Evolutionary conservation across 2,888 invertebrate species (phyloP), one percentile per base, ranked within the genome.

Genomic region (Helicoverpa assulta): DNA sequence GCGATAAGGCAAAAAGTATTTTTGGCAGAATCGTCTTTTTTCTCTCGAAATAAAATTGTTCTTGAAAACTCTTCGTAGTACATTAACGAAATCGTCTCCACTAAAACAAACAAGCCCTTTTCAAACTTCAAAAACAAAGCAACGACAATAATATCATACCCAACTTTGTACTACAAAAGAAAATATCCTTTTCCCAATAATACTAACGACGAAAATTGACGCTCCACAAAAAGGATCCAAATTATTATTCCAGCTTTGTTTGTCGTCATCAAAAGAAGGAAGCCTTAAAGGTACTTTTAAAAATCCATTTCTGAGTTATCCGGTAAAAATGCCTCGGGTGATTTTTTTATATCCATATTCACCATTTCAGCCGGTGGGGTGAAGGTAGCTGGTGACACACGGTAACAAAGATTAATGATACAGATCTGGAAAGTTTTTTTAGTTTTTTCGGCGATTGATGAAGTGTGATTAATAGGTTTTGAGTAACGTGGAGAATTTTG

Each of bases 191-290:
- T 85, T 85, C 76, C 75, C 84, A 86, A 88, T 87, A 88, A 83
- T 78, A 80, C 82, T 88, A 86, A 88, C 83, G 86, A 88, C 67
- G 82, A 84, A 86, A 87, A 86, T 86, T 86, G 81, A 81, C 82
- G 85, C 81, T 84, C 72, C 73, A 81, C 78, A 78, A 75, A 85
- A 85, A 84, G 80, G 85, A 86, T 85, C 85, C 85, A 85, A 89
- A 90, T 91, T 88, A 90, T 90, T 86, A 88, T 87, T 89, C 83
- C 78, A 82, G 86, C 84, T 89, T 91, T 91, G 89, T 91, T 90
- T 91, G 89, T 85, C 78, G 67, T 86, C 87, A 86, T 90, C 88
- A 90, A 90, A 91, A 85, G 85, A 82, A 79, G 83, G 77, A 86
- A 88, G 77, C 75, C 82, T 83, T 83, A 80, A 76, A 79, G 84